Percentiles rank a stretch among this genome's conserved stretches.
Conservation (phyloP, 2,888 invertebrate genomes). For the Onchidella celtica region DNA sequence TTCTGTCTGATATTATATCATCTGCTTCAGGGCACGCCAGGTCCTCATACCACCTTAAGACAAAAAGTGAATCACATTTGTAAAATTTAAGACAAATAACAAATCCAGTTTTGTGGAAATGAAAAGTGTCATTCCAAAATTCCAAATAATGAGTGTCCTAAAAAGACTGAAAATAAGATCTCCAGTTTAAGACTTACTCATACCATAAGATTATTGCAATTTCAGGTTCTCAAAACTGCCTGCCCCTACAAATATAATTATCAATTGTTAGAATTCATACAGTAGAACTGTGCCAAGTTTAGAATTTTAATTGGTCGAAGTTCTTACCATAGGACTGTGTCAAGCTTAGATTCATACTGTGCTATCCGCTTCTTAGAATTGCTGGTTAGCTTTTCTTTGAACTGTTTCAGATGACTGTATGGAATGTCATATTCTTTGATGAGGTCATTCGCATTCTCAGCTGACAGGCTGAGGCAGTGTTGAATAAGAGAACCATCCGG, state of each 20-base stretch:
- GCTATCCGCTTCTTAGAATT: constrained; percentile 76
- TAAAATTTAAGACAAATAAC: too few species aligned
- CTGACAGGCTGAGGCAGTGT: constrained; percentile 67
- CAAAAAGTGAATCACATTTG: too few species aligned
- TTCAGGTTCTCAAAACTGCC: too few species aligned
- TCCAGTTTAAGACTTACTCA: too few species aligned
- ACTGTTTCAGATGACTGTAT: constrained; percentile 71
- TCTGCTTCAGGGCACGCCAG: constrained; percentile 74
- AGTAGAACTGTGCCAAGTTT: too few species aligned
- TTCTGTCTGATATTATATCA: constrained; percentile 66
- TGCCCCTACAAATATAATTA: too few species aligned
- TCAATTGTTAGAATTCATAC: too few species aligned
- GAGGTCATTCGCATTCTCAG: constrained; percentile 75
- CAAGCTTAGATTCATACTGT: constrained; percentile 69
- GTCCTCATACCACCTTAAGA: constrained; percentile 78
- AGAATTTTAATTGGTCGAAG: too few species aligned
- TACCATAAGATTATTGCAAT: too few species aligned
- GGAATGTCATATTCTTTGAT: constrained; percentile 74
- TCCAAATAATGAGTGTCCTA: neutral
- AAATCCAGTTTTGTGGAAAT: neutral
- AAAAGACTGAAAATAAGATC: neutral
- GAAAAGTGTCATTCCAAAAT: neutral
- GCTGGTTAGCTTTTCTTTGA: constrained; percentile 64
- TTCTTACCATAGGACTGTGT: constrained; percentile 77
- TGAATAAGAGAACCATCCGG: constrained; percentile 71